Evolutionary conservation across 2,888 invertebrate species (phyloP), one percentile per base, ranked within the genome.

Genomic region (Dascillus cervinus): DNA sequence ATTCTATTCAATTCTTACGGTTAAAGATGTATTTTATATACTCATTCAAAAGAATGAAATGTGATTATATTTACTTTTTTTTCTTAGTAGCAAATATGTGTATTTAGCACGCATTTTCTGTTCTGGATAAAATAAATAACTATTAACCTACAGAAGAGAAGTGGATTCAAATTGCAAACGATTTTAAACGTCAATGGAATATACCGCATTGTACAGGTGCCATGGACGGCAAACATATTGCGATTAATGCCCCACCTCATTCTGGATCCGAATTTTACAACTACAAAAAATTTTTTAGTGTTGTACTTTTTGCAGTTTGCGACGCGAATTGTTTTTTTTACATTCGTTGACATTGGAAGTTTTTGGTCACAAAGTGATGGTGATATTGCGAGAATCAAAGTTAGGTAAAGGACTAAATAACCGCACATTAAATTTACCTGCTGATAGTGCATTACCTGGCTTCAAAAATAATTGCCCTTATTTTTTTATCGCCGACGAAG

Each of bases 331-430:
- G 55, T 39, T 37, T 32, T 21, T 60, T 60, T 47, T 41, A n/a
- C 47, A 19, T 35, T 46, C 19, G 45, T 50, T n/a, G 50, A 55
- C 39, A 49, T 54, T 30, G 56, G 60, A 13, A 42, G 42, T 25
- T 48, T 45, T 39, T 54, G 54, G 4, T 45, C 44, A 28, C 46
- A 50, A 36, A 52, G 52, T 45, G 56, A 58, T 40, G 52, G 53
- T 6, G 52, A 35, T 53, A 14, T 49, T 50, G 29, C 22, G 32
- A 29, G 22, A 17, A n/a, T 44, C 32, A 13, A 20, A 21, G 14
- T 32, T 51, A 24, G 45, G 39, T 14, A 21, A 28, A 20, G 21
- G 22, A 22, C 14, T 49, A 14, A 9, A 26, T 31, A 44, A 42
- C 23, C 38, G 35, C 13, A 30, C 24, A 21, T 26, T 46, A 5